Evolutionary conservation across 1,140 invertebrate species (phyloP).

Genomic region (Zaprionus ornatus): DNA sequence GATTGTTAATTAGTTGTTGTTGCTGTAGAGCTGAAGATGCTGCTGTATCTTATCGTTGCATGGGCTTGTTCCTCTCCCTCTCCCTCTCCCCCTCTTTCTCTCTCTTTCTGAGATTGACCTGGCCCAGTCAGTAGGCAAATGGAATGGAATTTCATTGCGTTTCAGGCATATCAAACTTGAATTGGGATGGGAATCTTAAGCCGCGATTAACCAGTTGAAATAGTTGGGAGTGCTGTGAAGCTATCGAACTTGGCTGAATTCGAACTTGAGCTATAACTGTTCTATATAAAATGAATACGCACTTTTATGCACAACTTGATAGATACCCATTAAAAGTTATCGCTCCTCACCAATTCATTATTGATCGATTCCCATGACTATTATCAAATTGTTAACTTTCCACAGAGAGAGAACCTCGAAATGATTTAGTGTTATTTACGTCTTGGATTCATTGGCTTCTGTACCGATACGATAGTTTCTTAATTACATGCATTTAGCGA

Average conservation of each 20-base stretch:
- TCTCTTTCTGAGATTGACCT: slow-evolving; percentile 30
- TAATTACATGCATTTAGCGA: slow-evolving; percentile 46
- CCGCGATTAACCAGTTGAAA: slow-evolving; percentile 30
- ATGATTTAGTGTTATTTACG: slow-evolving; percentile 3
- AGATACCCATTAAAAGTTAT: not conserved
- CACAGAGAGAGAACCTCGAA: not conserved
- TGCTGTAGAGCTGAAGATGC: slow-evolving; percentile 51
- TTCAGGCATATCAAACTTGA: slow-evolving; percentile 31
- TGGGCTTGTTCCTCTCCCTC: slow-evolving; percentile 54
- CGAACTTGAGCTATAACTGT: not conserved
- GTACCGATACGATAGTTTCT: slow-evolving; percentile 24
- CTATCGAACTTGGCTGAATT: not conserved
- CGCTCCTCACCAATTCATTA: not conserved
- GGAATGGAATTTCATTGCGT: slow-evolving; percentile 48
- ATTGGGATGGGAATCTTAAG: slow-evolving; percentile 16
- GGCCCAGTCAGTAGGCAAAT: slow-evolving; percentile 56
- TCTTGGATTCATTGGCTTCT: slow-evolving; percentile 20
- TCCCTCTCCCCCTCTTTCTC: not conserved
- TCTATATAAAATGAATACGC: not conserved
- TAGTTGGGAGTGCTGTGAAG: slow-evolving; percentile 4
- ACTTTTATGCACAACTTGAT: not conserved
- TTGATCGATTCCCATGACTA: slow-evolving; percentile 1
- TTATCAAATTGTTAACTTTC: not conserved
- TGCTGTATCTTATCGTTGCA: slow-evolving; percentile 66
- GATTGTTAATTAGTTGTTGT: slow-evolving; percentile 81